phyloP scores from a whole-genome alignment of 1,140 invertebrate genomes.

The Campoletis sonorensis region DNA sequence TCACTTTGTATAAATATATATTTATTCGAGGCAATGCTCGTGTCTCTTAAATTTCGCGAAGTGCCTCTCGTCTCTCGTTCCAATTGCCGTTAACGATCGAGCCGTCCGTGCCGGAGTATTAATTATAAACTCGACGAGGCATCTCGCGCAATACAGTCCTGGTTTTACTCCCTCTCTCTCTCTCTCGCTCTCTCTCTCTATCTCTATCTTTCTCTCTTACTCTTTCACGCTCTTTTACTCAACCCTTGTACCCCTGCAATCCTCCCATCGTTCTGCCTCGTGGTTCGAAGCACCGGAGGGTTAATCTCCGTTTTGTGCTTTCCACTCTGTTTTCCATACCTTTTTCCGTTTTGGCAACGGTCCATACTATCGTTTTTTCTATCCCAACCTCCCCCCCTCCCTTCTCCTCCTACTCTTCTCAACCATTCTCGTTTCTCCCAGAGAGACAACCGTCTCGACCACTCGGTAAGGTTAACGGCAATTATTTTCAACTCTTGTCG shows the following conservation, averaged over 20 bases:
- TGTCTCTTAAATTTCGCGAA: conserved; percentile 28
- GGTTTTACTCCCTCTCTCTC: not conserved
- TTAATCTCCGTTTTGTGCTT: conserved; percentile 41
- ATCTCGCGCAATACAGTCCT: conserved; percentile 22
- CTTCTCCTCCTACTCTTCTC: not conserved
- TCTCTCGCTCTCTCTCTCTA: not conserved
- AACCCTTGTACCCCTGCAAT: not conserved
- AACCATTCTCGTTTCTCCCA: not conserved
- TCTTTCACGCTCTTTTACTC: too few relatives aligned
- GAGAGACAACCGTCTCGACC: conserved; percentile 32
- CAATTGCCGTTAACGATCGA: conserved; percentile 42
- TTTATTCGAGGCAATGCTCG: not conserved
- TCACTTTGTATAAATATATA: not conserved
- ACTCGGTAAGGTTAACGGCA: conserved; percentile 41
- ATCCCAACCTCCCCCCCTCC: not conserved
- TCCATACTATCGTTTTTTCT: conserved; percentile 21
- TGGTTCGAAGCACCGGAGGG: conserved; percentile 22
- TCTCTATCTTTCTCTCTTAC: not conserved
- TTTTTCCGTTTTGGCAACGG: conserved; percentile 37
- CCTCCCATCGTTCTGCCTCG: conserved; percentile 14
- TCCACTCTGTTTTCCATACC: conserved; percentile 37
- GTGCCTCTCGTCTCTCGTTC: conserved; percentile 26
- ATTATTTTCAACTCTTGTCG: conserved; percentile 41
- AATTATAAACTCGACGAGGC: conserved; percentile 42
- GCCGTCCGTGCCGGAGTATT: conserved; percentile 18